phyloP scores from a whole-genome alignment of 1,140 invertebrate genomes.

The Meteorus sp. region DNA sequence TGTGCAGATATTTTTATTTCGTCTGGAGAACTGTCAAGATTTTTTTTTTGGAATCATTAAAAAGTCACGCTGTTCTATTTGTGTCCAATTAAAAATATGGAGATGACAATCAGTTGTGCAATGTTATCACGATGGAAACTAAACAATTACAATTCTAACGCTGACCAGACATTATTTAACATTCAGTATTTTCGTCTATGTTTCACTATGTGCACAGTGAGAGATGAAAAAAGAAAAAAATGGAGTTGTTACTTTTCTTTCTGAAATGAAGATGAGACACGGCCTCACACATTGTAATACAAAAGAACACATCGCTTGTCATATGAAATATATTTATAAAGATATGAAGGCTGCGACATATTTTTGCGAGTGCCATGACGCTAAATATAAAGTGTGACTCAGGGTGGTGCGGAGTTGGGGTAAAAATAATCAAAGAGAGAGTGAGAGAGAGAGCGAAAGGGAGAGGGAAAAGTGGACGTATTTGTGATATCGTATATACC shows the following conservation, averaged over 20 bases:
- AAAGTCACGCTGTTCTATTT: no score
- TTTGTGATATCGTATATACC: not conserved
- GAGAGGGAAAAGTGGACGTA: not conserved
- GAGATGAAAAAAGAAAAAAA: not conserved
- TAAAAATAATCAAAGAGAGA: slow-evolving; percentile 28
- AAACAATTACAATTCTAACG: no score
- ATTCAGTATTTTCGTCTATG: no score
- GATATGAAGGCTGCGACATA: slow-evolving; percentile 42
- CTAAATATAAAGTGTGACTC: slow-evolving; percentile 56
- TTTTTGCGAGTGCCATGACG: slow-evolving; percentile 45
- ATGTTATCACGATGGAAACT: no score
- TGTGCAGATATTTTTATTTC: no score
- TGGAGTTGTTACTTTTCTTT: no score
- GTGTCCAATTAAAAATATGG: no score
- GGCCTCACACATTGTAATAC: slow-evolving; percentile 38
- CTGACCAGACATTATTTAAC: no score
- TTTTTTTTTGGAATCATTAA: no score
- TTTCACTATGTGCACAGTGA: not conserved
- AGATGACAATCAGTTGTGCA: no score
- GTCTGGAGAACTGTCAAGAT: no score
- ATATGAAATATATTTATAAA: slow-evolving; percentile 29
- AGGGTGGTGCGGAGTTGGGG: slow-evolving; percentile 31
- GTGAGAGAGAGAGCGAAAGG: not conserved
- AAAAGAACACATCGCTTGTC: slow-evolving; percentile 32
- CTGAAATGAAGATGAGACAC: no score